phyloP scores from a whole-genome alignment of 2,888 invertebrate genomes.

The Ramazzottius varieornatus region DNA sequence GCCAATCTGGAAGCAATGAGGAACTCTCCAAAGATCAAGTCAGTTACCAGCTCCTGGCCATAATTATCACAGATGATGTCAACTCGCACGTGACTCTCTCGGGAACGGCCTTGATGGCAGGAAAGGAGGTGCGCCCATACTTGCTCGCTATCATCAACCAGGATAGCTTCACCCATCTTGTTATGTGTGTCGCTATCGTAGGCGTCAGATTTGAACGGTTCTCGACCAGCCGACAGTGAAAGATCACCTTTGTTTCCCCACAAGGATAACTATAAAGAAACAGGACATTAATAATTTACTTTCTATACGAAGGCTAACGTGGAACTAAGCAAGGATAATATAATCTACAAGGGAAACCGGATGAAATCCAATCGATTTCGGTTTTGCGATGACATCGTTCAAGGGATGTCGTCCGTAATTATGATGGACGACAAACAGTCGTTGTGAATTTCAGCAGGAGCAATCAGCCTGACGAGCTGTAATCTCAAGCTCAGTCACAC shows the following conservation, averaged over 20 bases:
- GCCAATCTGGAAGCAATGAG: slow-evolving; percentile 34
- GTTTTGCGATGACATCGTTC: background rate
- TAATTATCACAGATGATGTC: slow-evolving; percentile 60
- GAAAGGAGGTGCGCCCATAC: background rate
- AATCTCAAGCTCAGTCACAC: too few species aligned
- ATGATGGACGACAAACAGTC: too few species aligned
- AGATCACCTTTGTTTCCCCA: slow-evolving; percentile 92
- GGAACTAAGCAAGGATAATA: background rate
- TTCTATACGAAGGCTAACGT: background rate
- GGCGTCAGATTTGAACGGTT: background rate
- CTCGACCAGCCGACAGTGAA: slow-evolving; percentile 36
- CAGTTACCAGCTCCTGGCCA: slow-evolving; percentile 70
- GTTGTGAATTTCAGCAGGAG: too few species aligned
- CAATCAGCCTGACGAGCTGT: too few species aligned
- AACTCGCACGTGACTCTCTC: slow-evolving; percentile 8
- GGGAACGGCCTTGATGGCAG: background rate
- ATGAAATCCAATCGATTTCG: background rate
- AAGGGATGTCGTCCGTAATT: too few species aligned
- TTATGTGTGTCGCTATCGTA: background rate
- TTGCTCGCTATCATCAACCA: background rate
- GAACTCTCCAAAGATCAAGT: slow-evolving; percentile 59
- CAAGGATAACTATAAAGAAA: slow-evolving; percentile 30
- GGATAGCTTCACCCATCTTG: background rate
- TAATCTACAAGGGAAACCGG: too few species aligned
- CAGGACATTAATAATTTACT: background rate